These are phyloP conservation scores for Leptinotarsa texana DNA, from an alignment of 1,140 invertebrate species.

Conservation along the genomic window DNA sequence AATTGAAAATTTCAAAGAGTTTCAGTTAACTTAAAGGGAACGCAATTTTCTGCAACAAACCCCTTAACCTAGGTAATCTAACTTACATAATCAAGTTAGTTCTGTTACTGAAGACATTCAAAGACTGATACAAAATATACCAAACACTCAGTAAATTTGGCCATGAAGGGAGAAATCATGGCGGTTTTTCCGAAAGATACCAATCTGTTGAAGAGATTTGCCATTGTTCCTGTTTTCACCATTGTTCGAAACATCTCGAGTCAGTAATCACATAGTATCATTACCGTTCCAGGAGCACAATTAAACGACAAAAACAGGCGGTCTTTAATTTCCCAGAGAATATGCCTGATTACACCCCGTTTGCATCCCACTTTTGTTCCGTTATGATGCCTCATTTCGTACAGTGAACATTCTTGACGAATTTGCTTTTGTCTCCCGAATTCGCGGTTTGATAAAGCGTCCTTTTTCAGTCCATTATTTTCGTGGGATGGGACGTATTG, in stretches of 20 bases:
- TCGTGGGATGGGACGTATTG: constrained; percentile 13
- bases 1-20: too few species aligned
- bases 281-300: constrained; percentile 15
- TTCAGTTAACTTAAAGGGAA: too few species aligned
- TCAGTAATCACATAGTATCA: constrained; percentile 6
- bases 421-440: constrained; percentile 34
- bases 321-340: constrained; percentile 19
- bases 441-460: constrained; percentile 32
- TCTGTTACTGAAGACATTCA: too few species aligned
- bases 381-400: constrained; percentile 35
- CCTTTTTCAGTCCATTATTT: constrained; percentile 24
- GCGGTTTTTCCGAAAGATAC: background rate
- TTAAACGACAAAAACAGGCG: background rate
- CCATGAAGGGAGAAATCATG: too few species aligned
- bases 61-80: too few species aligned
- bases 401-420: constrained; percentile 34
- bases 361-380: constrained; percentile 31
- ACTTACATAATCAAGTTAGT: too few species aligned
- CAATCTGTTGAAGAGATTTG: background rate
- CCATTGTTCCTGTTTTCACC: background rate
- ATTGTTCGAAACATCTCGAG: constrained; percentile 2
- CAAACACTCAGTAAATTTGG: too few species aligned
- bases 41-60: too few species aligned
- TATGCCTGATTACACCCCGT: constrained; percentile 18
- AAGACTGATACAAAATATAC: too few species aligned